These are phyloP conservation scores for Oxyruncus cristatus DNA, from an alignment of 2,113 vertebrate species.

Conservation along the genomic window DNA sequence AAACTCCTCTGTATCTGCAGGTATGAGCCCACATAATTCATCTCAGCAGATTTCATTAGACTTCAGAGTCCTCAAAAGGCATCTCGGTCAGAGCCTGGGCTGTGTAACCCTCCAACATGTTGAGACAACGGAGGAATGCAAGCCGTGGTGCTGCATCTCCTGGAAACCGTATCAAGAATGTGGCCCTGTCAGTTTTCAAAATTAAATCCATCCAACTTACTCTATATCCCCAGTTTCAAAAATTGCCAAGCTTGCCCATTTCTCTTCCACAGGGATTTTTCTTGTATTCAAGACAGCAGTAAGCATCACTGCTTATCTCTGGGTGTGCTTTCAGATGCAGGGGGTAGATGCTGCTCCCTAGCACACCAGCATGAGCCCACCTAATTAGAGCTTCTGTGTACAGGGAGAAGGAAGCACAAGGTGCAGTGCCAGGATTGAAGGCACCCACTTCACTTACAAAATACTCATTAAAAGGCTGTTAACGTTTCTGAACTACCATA, in stretches of 20 bases:
- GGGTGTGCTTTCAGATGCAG: not conserved
- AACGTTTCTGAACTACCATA: not conserved
- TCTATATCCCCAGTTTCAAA: not conserved
- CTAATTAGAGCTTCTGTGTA: not conserved
- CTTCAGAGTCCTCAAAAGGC: not conserved
- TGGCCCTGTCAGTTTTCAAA: not conserved
- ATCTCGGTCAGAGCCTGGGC: not conserved
- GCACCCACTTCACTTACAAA: not conserved
- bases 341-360: not conserved
- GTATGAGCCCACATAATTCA: not conserved
- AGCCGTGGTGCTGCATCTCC: not conserved
- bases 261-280: not conserved
- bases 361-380: not conserved
- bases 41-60: not conserved
- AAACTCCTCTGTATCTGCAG: not conserved
- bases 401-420: not conserved
- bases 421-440: not conserved
- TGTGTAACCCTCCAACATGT: not conserved
- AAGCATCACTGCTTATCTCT: not conserved
- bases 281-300: not conserved
- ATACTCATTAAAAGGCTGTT: not conserved
- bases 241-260: not conserved
- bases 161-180: not conserved
- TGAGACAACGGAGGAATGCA: not conserved
- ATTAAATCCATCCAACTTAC: not conserved